These are phyloP conservation scores for Itoplectis maculator DNA, from an alignment of 2,888 invertebrate genomes.

Conservation along the genomic window DNA sequence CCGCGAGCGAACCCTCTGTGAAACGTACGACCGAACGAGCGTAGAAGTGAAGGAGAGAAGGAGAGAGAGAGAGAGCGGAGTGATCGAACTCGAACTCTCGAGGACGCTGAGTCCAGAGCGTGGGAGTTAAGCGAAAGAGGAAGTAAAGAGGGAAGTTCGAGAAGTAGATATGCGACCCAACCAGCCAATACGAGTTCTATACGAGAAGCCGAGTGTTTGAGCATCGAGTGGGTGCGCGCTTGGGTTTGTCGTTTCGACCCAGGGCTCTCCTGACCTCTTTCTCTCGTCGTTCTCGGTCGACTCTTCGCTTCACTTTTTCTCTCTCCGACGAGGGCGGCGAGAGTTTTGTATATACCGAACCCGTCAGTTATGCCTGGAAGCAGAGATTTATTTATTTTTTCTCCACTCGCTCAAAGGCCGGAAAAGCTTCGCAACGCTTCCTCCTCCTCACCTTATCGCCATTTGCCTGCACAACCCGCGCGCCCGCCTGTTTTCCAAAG, in stretches of 20 bases:
- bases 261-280: constrained; percentile 15
- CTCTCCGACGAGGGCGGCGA: neutral
- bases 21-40: constrained; percentile 25
- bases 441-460: constrained; percentile 10
- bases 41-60: neutral
- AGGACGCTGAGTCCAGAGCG: constrained; percentile 16
- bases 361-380: constrained; percentile 2
- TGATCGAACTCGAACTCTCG: constrained; percentile 41
- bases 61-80: constrained; percentile 1
- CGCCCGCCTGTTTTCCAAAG: constrained; percentile 15
- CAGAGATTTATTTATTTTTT: constrained; percentile 16
- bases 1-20: constrained; percentile 7
- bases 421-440: neutral
- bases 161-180: constrained; percentile 41
- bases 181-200: constrained; percentile 31
- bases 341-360: neutral
- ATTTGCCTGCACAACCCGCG: constrained; percentile 9
- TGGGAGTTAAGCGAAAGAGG: constrained; percentile 12
- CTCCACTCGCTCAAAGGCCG: neutral
- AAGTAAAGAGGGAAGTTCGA: constrained; percentile 41
- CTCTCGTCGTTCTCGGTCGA: neutral
- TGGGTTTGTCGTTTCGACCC: constrained; percentile 41
- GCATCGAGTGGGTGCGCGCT: constrained; percentile 42
- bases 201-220: constrained; percentile 38
- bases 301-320: neutral